phyloP scores from a whole-genome alignment of 2,113 vertebrate species.

The Morone chrysops region DNA sequence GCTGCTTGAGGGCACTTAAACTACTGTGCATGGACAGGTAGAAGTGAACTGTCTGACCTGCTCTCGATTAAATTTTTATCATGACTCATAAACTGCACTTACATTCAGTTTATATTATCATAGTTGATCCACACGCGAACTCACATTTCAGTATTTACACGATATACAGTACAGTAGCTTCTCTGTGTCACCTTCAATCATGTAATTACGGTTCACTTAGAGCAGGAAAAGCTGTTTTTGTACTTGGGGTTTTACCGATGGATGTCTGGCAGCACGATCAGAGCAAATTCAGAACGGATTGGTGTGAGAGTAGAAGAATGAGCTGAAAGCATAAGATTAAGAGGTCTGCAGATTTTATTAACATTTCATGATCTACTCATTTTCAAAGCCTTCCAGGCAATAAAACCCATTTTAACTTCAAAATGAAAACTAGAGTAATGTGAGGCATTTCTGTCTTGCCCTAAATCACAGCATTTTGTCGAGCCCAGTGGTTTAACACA shows the following conservation, averaged over 20 bases:
- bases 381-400: slow-evolving; percentile 29
- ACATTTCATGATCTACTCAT: slow-evolving; percentile 43
- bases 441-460: not conserved
- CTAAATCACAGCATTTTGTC: slow-evolving; percentile 42
- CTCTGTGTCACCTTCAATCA: not conserved
- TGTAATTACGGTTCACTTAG: slow-evolving; percentile 21
- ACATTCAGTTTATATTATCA: slow-evolving; percentile 1
- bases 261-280: slow-evolving; percentile 3
- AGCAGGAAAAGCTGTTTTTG: slow-evolving; percentile 3
- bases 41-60: slow-evolving; percentile 8
- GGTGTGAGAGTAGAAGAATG: not conserved
- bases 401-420: slow-evolving; percentile 30
- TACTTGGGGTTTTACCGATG: not conserved
- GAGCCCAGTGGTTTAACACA: slow-evolving; percentile 31
- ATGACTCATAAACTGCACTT: slow-evolving; percentile 37
- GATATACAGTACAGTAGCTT: slow-evolving; percentile 1
- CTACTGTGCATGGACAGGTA: slow-evolving; percentile 3
- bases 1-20: not conserved
- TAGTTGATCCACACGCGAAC: slow-evolving; percentile 2
- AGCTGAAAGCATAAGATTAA: slow-evolving; percentile 19
- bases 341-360: slow-evolving; percentile 33
- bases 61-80: slow-evolving; percentile 21
- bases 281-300: slow-evolving; percentile 9
- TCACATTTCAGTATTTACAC: slow-evolving; percentile 19
- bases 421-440: slow-evolving; percentile 25